phyloP scores from a whole-genome alignment of 1,140 invertebrate genomes.

The Zaprionus taronus region DNA sequence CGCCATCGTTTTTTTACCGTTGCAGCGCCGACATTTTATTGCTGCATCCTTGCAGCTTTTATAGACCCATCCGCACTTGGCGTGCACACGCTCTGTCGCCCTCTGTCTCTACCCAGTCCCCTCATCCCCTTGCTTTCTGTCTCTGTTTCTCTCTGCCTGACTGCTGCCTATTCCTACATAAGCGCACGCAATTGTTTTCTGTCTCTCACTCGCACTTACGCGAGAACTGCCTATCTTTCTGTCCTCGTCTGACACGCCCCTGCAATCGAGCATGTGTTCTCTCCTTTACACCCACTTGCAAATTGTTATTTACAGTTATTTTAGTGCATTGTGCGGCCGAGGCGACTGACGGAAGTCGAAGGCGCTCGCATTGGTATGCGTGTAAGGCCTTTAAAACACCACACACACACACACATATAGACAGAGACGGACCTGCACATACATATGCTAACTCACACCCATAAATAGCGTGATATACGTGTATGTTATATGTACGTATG shows the following conservation, averaged over 20 bases:
- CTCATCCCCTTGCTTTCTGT: not conserved
- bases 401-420: not conserved
- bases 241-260: conserved; percentile 63
- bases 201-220: not conserved
- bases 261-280: conserved; percentile 60
- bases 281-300: conserved; percentile 68
- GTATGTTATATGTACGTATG: conserved; percentile 10
- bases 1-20: conserved; percentile 49
- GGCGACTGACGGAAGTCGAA: conserved; percentile 42
- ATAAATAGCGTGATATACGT: conserved; percentile 27
- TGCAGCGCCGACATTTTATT: conserved; percentile 71
- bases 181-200: conserved; percentile 11
- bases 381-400: conserved; percentile 39
- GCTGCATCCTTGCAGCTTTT: conserved; percentile 81
- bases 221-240: not conserved
- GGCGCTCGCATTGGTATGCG: conserved; percentile 20
- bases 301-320: conserved; percentile 82
- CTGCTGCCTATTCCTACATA: conserved; percentile 2
- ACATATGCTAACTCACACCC: conserved; percentile 24
- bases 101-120: not conserved
- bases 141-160: not conserved
- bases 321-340: conserved; percentile 71
- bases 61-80: conserved; percentile 70
- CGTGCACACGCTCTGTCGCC: conserved; percentile 4
- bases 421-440: not conserved